Evolutionary conservation across 1,140 invertebrate species (phyloP).

Genomic region (Vanessa atalanta): DNA sequence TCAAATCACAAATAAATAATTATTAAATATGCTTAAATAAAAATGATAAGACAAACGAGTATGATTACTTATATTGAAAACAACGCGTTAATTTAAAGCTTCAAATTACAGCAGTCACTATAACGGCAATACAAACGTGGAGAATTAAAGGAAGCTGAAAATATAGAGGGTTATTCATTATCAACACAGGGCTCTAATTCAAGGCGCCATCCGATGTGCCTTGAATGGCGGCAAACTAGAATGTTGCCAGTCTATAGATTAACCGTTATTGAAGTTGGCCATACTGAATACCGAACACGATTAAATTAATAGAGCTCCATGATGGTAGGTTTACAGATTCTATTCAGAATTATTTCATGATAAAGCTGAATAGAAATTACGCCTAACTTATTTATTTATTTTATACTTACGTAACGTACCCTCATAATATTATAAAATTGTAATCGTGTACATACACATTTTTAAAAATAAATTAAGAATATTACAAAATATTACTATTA

Average conservation of each 20-base stretch:
- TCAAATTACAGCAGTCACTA: background rate
- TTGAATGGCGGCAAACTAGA: conserved; percentile 46
- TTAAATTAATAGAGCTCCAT: conserved; percentile 5
- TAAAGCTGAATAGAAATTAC: background rate
- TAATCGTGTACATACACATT: too few species aligned
- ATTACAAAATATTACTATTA: too few species aligned
- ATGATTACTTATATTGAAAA: background rate
- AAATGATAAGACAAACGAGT: too few species aligned
- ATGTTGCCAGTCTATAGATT: conserved; percentile 40
- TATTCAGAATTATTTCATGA: background rate
- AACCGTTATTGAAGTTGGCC: background rate
- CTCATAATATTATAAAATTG: too few species aligned
- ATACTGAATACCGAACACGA: background rate
- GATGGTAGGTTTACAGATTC: background rate
- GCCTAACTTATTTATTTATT: too few species aligned
- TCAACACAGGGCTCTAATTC: conserved; percentile 35
- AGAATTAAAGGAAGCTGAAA: conserved; percentile 38
- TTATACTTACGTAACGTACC: too few species aligned
- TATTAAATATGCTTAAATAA: too few species aligned
- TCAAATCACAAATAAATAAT: too few species aligned
- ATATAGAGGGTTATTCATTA: conserved; percentile 35
- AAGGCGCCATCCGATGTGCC: conserved; percentile 24
- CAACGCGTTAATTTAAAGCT: background rate
- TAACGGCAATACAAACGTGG: conserved; percentile 3
- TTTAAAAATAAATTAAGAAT: too few species aligned